Evolutionary conservation across 2,113 vertebrate species (phyloP), one percentile per base, ranked within the genome.

Genomic region (Sorex araneus): DNA sequence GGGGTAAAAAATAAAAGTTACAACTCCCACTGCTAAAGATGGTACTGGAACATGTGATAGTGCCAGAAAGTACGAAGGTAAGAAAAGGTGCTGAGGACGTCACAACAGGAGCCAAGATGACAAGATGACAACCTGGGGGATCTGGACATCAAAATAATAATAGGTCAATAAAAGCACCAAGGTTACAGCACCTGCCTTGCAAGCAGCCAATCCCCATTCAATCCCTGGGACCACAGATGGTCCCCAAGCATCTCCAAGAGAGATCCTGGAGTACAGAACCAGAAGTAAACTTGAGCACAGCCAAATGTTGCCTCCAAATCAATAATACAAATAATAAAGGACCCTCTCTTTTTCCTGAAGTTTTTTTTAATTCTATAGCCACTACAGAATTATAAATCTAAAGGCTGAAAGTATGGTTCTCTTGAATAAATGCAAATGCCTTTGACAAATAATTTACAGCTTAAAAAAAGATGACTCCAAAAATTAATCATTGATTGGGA

Each of bases 1-100:
- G n/a, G n/a, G n/a, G n/a, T n/a, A 19, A 54, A 54, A 60, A 80
- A 94, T 60, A 75, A 40, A 8, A 92, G 73, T 34, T 25, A 71
- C 12, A 84, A 78, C 13, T 45, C 50, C 79, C 32, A 27, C 7
- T 50, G 30, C 21, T 83, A 63, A 86, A 54, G 34, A 78, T 47
- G 1, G 91, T 18, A 21, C 63, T 85, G 21, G 27, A 60, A 76
- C 16, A 71, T 10, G 11, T 77, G 21, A 47, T 13, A 57, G 50
- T 43, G 36, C 57, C 77, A 84, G n/a, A 71, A 93, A 60, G 36
- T 47, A 43, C 88, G 28, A 13, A 36, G 71, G 50, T 32, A 6
- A 71, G 40, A 77, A 71, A 75, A n/a, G 80, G 50, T 47, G 34
- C 64, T 0, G 8, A 78, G 69, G 54, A 76, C 43, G 70, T 21